Evolutionary conservation across 2,797 vertebrate species (phyloP).

Genomic region (Crenichthys baileyi): DNA sequence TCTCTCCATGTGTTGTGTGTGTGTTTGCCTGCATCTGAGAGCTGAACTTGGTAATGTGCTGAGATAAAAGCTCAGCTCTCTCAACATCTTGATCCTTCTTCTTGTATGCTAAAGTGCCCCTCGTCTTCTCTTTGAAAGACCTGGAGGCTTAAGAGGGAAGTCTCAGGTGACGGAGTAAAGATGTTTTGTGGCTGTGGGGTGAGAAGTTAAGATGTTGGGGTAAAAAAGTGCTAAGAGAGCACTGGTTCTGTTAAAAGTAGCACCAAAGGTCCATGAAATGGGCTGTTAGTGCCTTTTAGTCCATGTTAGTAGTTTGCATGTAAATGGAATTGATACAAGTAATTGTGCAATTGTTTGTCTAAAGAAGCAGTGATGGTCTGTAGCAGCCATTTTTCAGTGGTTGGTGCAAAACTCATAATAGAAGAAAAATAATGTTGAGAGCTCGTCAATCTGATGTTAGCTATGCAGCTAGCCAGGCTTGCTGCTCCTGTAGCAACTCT

Average conservation of each 20-base stretch:
- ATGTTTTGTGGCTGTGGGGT: not conserved
- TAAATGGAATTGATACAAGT: no score
- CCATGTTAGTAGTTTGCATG: no score
- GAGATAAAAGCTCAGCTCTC: constrained; percentile 51
- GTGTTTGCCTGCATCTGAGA: constrained; percentile 41
- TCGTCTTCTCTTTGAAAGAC: constrained; percentile 46
- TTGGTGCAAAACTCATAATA: not conserved
- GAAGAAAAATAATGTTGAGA: not conserved
- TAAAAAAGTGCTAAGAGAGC: not conserved
- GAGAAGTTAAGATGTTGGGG: not conserved
- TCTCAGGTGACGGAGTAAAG: constrained; percentile 25
- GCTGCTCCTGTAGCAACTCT: no score
- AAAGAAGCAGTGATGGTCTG: no score
- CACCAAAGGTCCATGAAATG: not conserved
- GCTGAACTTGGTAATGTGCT: constrained; percentile 57
- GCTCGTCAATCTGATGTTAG: not conserved
- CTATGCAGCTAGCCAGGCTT: not conserved
- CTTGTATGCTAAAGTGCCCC: constrained; percentile 31
- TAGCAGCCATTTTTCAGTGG: no score
- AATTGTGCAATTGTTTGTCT: no score
- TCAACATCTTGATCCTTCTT: constrained; percentile 67
- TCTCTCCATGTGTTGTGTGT: constrained; percentile 11
- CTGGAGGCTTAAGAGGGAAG: constrained; percentile 46
- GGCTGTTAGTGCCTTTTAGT: no score
- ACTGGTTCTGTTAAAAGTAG: not conserved